These are phyloP conservation scores for Diploscapter pachys DNA, from an alignment of 1,140 invertebrate genomes.

Conservation along the genomic window DNA sequence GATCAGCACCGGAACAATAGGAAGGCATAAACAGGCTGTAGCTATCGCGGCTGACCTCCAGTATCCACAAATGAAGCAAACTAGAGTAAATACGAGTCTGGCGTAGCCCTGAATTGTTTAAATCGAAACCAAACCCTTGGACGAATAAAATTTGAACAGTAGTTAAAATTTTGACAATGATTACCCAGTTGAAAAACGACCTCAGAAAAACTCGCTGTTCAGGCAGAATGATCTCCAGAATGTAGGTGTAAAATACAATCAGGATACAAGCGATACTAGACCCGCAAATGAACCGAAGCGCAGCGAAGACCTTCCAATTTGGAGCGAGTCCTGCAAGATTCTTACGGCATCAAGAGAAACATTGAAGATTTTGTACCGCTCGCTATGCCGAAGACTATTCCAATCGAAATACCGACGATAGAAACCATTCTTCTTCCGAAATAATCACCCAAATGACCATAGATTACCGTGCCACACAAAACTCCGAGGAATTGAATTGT, in stretches of 20 bases:
- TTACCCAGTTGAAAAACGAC: conserved; percentile 33
- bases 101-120: conserved; percentile 22
- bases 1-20: conserved; percentile 16
- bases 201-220: conserved; percentile 32
- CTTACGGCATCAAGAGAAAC: not conserved
- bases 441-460: conserved; percentile 35
- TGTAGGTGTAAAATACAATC: conserved; percentile 31
- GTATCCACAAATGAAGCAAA: conserved; percentile 21
- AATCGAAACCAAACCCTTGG: too few species aligned
- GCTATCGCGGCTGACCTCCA: conserved; percentile 30
- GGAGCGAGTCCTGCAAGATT: conserved; percentile 26
- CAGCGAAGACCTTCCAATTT: conserved; percentile 23
- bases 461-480: conserved; percentile 21
- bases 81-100: conserved; percentile 26
- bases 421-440: conserved; percentile 31
- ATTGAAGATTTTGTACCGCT: conserved; percentile 6
- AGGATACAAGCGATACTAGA: conserved; percentile 26
- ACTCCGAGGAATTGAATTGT: conserved; percentile 34
- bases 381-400: conserved; percentile 27
- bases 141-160: too few species aligned
- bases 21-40: conserved; percentile 20
- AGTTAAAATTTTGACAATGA: not conserved
- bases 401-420: conserved; percentile 22
- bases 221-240: conserved; percentile 29
- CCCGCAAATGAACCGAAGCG: conserved; percentile 24